Percentiles rank a stretch among this genome's conserved stretches.
Evolutionary conservation across 2,888 invertebrate genomes (phyloP).

Genomic region (Deilephila elpenor): DNA sequence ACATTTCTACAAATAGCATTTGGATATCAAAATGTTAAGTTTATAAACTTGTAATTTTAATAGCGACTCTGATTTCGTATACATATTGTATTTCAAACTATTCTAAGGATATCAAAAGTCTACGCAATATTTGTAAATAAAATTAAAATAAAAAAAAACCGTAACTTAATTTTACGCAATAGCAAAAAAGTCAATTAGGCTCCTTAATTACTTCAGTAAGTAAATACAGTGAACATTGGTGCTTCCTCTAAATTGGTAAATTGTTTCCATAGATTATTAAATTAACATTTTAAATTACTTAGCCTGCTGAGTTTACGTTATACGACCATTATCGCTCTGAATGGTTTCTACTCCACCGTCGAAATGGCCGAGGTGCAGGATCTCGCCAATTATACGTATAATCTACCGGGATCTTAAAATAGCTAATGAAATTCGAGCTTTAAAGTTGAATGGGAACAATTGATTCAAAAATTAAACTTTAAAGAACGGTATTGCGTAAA

Average conservation of each 20-base stretch:
- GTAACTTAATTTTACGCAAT: too few relatives aligned
- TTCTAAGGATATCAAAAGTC: neutral
- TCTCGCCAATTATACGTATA: neutral
- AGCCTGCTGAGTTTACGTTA: neutral
- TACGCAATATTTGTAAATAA: neutral
- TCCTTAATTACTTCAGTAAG: neutral
- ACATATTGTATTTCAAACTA: neutral
- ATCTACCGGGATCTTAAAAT: neutral
- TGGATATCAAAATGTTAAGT: neutral
- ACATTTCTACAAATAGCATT: neutral
- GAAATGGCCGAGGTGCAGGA: neutral
- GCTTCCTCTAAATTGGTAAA: neutral
- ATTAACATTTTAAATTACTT: conserved; percentile 26
- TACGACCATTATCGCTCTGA: conserved; percentile 8
- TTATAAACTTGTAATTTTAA: neutral
- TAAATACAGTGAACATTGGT: neutral
- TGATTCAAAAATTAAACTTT: neutral
- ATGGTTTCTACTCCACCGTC: neutral
- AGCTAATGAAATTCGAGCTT: neutral
- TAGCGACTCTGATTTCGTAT: neutral
- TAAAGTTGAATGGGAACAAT: neutral
- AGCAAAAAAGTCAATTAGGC: neutral
- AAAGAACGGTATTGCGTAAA: too few relatives aligned
- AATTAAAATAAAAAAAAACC: too few relatives aligned
- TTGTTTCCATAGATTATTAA: neutral